These are phyloP conservation scores for Mercenaria mercenaria DNA, from an alignment of 1,140 invertebrate species.

Conservation along the genomic window DNA sequence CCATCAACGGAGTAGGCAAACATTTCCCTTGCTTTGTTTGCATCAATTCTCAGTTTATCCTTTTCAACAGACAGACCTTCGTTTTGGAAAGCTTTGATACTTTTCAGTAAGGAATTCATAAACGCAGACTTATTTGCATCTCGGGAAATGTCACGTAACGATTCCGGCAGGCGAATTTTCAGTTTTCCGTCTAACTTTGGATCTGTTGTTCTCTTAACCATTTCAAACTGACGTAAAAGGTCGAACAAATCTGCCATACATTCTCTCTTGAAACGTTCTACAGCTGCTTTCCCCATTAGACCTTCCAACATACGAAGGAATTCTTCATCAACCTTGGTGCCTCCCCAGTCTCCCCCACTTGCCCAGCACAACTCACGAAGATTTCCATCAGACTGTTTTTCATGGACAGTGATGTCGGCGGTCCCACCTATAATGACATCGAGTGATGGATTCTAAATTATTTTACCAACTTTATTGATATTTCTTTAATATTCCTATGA, in stretches of 20 bases:
- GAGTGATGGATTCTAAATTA: not conserved
- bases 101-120: not conserved
- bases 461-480: too few relatives aligned
- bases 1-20: not conserved
- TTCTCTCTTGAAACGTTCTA: not conserved
- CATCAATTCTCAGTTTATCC: conserved; percentile 33
- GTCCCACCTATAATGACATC: conserved; percentile 31
- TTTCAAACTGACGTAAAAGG: conserved; percentile 13
- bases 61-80: not conserved
- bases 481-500: too few relatives aligned
- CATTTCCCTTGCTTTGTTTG: not conserved
- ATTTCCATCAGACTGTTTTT: not conserved
- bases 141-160: not conserved
- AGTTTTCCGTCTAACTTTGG: not conserved
- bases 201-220: not conserved
- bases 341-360: conserved; percentile 37
- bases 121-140: not conserved
- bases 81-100: not conserved
- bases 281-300: not conserved
- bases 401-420: too few relatives aligned
- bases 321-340: conserved; percentile 4
- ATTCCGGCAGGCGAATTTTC: not conserved
- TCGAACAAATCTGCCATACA: not conserved
- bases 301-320: not conserved
- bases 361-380: conserved; percentile 36